A percentile compares a stretch with the other conserved stretches of the same genome.
phyloP scores from a whole-genome alignment of 2,113 vertebrate species.

The Malurus melanocephalus region DNA sequence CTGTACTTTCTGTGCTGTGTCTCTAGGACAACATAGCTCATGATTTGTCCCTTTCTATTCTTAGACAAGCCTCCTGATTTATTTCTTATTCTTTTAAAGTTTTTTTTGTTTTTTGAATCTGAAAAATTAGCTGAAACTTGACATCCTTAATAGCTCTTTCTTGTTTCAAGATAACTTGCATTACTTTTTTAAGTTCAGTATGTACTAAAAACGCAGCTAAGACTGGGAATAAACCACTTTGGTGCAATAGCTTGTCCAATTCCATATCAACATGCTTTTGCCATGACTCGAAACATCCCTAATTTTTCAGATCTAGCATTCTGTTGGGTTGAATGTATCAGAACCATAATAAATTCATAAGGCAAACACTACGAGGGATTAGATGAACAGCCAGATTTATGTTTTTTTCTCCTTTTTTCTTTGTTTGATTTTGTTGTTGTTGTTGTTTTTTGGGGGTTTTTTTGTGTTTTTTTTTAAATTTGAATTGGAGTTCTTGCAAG shows the following conservation, averaged over 20 bases:
- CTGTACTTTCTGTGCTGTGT: slow-evolving; percentile 52
- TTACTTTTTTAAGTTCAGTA: neutral
- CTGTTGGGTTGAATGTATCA: neutral
- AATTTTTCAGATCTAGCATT: neutral
- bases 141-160: neutral
- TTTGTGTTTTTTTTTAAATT: neutral
- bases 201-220: neutral
- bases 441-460: too few relatives aligned
- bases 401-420: neutral
- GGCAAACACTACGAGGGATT: neutral
- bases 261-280: neutral
- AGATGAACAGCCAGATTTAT: neutral
- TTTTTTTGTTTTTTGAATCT: neutral
- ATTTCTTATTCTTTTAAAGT: neutral
- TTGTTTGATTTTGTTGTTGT: too few relatives aligned
- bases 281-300: neutral
- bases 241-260: neutral
- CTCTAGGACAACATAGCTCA: neutral
- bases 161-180: neutral
- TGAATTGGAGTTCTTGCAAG: neutral
- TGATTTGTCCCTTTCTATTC: slow-evolving; percentile 41
- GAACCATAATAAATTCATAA: neutral
- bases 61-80: slow-evolving; percentile 5
- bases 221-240: neutral
- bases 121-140: slow-evolving; percentile 17